Base-by-base conservation (phyloP, 2,113 vertebrate species). In the Mobula birostris region DNA sequence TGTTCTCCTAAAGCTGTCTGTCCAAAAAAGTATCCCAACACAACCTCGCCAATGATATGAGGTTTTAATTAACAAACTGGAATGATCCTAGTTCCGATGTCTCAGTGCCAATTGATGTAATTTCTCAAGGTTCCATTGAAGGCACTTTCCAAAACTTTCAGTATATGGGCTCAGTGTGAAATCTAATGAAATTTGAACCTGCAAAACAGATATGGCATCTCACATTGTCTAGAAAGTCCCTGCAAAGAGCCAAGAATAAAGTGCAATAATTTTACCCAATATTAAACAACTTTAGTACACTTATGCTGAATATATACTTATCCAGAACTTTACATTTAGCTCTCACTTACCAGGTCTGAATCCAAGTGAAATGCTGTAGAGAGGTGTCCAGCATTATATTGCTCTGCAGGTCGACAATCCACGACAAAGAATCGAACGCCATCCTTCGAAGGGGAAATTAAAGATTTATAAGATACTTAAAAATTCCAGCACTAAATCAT, bases 331-430 rank as follows among this genome's bases (percentile, higher is more conserved):
- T 74, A 74, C 36, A 19, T 14, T 48, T 74, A 27, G 27, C 72
- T 74, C 74, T 76, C 95, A 96, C 97, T 94, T 96, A 99, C 99
- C 97, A 99, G 97, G 96, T 99, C 99, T 0, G 98, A 99, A 96
- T 99, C 99, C 96, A 99, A 96, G 95, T 99, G 99, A 96, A 99
- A 99, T 9, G 99, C 99, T 29, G 99, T 99, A 94, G 98, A 98
- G 95, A 99, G 97, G 95, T 99, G 99, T 0, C 99, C 99, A 94
- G 99, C 98, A 85, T 99, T 99, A 96, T 99, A 99, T 96, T 99
- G 99, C 96, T 99, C 99, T 19, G 99, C 98, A 95, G 99, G 99
- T 94, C 99, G 97, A 95, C 99, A 99, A 95, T 99, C 99, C 95
- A 99, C 98, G 94, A 99, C 99, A 94, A 99, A 99, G 96, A 99